Evolutionary conservation across 2,888 invertebrate species (phyloP).

Genomic region (Onthophagus sagittarius): DNA sequence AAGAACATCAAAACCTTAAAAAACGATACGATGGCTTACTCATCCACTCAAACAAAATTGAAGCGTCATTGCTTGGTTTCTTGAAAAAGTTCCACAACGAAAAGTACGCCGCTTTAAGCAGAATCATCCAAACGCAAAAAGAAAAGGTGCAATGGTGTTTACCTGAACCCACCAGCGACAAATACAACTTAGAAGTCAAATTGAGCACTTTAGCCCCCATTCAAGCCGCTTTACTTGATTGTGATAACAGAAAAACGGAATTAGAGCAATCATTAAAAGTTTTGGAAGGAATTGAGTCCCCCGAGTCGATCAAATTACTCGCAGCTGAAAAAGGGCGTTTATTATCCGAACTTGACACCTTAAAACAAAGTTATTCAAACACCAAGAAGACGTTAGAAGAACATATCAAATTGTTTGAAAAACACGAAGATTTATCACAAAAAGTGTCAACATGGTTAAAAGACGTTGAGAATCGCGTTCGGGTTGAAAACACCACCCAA

Average conservation of each 20-base stretch:
- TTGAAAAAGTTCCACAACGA: slow-evolving; percentile 85
- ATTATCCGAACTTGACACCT: slow-evolving; percentile 64
- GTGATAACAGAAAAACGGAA: slow-evolving; percentile 62
- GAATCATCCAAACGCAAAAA: slow-evolving; percentile 74
- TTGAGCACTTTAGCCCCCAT: slow-evolving; percentile 75
- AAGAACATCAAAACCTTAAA: slow-evolving; percentile 79
- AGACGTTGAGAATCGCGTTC: slow-evolving; percentile 71
- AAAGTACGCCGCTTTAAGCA: slow-evolving; percentile 74
- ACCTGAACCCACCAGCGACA: slow-evolving; percentile 84
- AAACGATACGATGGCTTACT: slow-evolving; percentile 77
- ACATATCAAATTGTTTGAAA: slow-evolving; percentile 73
- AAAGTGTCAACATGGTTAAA: slow-evolving; percentile 73
- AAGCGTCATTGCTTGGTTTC: slow-evolving; percentile 71
- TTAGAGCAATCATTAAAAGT: slow-evolving; percentile 68
- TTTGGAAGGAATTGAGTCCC: slow-evolving; percentile 68
- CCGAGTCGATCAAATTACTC: slow-evolving; percentile 65
- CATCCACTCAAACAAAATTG: slow-evolving; percentile 77
- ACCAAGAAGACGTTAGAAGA: slow-evolving; percentile 66
- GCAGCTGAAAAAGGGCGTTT: slow-evolving; percentile 66
- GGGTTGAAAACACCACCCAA: slow-evolving; percentile 69
- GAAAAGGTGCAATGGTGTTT: slow-evolving; percentile 91
- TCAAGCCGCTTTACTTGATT: slow-evolving; percentile 68
- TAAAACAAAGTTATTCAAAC: slow-evolving; percentile 64
- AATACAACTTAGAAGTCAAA: slow-evolving; percentile 90
- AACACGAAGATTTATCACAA: slow-evolving; percentile 75